Evolutionary conservation across 1,140 invertebrate genomes (phyloP).

Genomic region (Aphaenogaster floridana): DNA sequence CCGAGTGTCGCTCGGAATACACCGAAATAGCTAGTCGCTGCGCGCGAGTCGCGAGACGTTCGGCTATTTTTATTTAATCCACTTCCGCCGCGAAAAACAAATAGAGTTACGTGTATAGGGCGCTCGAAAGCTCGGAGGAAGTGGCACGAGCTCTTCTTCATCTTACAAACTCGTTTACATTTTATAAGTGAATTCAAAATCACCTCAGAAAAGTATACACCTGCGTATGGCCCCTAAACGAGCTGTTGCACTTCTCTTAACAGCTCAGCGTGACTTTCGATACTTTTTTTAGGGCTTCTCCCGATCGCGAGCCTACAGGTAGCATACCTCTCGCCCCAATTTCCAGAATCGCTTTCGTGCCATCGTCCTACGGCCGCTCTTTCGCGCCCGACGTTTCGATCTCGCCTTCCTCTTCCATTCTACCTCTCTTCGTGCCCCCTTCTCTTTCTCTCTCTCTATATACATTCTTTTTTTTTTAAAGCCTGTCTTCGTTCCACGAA

Average conservation of each 20-base stretch:
- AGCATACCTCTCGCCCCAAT: slow-evolving; percentile 75
- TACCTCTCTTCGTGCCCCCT: not conserved
- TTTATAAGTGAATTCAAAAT: slow-evolving; percentile 37
- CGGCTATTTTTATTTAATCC: slow-evolving; percentile 54
- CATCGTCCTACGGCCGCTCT: slow-evolving; percentile 30
- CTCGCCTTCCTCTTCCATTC: slow-evolving; percentile 5
- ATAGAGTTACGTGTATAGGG: not conserved
- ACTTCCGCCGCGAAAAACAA: not conserved
- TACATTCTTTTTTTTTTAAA: slow-evolving; percentile 59
- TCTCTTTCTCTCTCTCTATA: not conserved
- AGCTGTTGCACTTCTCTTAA: slow-evolving; percentile 26
- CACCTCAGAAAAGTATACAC: not conserved
- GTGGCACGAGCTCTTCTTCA: not conserved
- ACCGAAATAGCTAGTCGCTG: not conserved
- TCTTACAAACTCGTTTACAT: slow-evolving; percentile 9
- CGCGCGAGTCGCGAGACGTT: not conserved
- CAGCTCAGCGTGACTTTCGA: slow-evolving; percentile 40
- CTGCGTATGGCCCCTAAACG: not conserved
- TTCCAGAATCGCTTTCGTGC: slow-evolving; percentile 76
- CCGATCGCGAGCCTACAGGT: not conserved
- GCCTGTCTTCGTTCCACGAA: slow-evolving; percentile 78
- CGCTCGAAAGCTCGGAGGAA: no score
- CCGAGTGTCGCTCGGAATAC: slow-evolving; percentile 4
- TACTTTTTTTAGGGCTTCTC: slow-evolving; percentile 33
- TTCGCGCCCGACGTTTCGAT: not conserved